A percentile compares a stretch with the other conserved stretches of the same genome.
phyloP scores from a whole-genome alignment of 2,113 vertebrate genomes.

The Crotophaga sulcirostris region DNA sequence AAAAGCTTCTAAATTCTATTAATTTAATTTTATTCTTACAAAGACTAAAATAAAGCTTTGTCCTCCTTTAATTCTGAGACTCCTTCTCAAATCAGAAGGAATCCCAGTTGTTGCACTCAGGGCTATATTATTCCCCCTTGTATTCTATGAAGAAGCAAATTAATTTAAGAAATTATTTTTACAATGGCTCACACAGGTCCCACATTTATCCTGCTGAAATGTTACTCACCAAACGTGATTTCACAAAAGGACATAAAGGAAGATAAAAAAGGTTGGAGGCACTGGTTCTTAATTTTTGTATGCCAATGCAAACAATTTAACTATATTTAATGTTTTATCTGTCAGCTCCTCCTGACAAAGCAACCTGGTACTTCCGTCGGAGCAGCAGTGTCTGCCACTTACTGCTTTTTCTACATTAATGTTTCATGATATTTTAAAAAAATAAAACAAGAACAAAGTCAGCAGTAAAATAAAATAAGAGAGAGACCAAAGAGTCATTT shows the following conservation, averaged over 20 bases:
- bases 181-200: background rate
- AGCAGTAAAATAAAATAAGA: slow-evolving; percentile 13
- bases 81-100: background rate
- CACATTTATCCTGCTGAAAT: background rate
- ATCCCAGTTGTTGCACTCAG: background rate
- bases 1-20: background rate
- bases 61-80: background rate
- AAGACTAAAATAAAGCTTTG: background rate
- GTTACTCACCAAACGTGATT: background rate
- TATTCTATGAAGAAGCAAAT: background rate
- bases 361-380: background rate
- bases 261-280: background rate
- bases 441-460: background rate
- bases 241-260: background rate
- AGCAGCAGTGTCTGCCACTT: background rate
- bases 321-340: background rate
- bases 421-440: background rate
- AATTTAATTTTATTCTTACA: background rate
- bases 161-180: background rate
- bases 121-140: background rate
- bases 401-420: background rate
- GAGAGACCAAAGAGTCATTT: background rate
- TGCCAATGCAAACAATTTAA: background rate
- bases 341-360: background rate
- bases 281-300: background rate